phyloP scores from a whole-genome alignment of 2,797 vertebrate genomes.

The Sebastes iracundus region DNA sequence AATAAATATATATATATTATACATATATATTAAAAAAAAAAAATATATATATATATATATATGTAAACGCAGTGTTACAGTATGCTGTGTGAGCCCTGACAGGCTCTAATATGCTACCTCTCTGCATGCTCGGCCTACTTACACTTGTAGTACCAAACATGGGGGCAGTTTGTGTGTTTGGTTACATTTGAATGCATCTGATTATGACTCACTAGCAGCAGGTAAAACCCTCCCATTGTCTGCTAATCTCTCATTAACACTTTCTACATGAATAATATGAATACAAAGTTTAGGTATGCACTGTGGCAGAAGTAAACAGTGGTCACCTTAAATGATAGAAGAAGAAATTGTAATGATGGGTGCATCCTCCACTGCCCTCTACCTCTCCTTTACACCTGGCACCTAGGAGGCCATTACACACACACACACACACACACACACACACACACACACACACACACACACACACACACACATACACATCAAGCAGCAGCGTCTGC shows the following conservation, averaged over 20 bases:
- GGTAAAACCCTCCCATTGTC: neutral
- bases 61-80: too few relatives aligned
- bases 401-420: neutral
- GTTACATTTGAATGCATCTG: neutral
- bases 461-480: neutral
- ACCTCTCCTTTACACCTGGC: slow-evolving; percentile 32
- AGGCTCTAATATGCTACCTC: neutral
- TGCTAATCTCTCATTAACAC: neutral
- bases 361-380: slow-evolving; percentile 1
- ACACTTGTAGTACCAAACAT: neutral
- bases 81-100: too few relatives aligned
- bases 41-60: too few relatives aligned
- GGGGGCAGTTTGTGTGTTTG: too few relatives aligned
- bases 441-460: neutral
- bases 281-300: neutral
- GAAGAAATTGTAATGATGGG: neutral
- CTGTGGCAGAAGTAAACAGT: neutral
- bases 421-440: slow-evolving; percentile 10
- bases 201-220: neutral
- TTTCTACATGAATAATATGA: neutral
- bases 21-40: too few relatives aligned
- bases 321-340: neutral
- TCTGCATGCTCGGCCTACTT: neutral
- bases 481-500: neutral
- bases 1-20: too few relatives aligned